phyloP scores from a whole-genome alignment of 2,113 vertebrate genomes.

The Colistium nudipinnis region DNA sequence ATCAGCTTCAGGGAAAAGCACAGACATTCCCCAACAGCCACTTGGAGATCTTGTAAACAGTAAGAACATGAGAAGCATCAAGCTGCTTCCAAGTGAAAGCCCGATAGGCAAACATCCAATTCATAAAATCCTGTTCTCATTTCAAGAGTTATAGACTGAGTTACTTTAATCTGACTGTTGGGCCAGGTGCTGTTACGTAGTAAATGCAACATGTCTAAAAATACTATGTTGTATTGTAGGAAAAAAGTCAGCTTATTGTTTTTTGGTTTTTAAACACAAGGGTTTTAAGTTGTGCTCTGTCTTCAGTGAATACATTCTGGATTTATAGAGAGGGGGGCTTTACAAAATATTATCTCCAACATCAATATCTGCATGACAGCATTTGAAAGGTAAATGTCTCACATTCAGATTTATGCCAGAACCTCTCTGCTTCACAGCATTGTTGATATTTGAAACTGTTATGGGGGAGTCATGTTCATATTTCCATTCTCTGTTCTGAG shows the following conservation, averaged over 20 bases:
- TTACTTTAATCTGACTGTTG: not conserved
- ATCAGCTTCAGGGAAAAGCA: slow-evolving; percentile 10
- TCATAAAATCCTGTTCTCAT: not conserved
- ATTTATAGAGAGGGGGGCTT: slow-evolving; percentile 16
- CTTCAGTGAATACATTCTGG: not conserved
- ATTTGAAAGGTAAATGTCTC: slow-evolving; percentile 13
- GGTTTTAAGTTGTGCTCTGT: not conserved
- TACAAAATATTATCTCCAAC: not conserved
- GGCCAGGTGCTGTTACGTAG: not conserved
- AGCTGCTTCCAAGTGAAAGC: not conserved
- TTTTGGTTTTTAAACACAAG: not conserved
- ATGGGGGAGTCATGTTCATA: slow-evolving; percentile 6
- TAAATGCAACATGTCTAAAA: not conserved
- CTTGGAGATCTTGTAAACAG: slow-evolving; percentile 2
- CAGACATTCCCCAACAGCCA: slow-evolving; percentile 15
- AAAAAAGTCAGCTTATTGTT: not conserved
- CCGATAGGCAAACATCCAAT: slow-evolving; percentile 8
- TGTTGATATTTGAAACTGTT: slow-evolving; percentile 27
- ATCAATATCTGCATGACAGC: slow-evolving; percentile 4
- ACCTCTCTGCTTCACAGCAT: not conserved
- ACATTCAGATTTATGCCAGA: slow-evolving; percentile 17
- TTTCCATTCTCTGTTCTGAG: slow-evolving; percentile 10
- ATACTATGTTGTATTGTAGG: not conserved
- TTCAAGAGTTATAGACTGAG: not conserved
- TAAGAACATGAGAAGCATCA: slow-evolving; percentile 5